These are phyloP conservation scores for Varanus salvator DNA, from an alignment of 2,113 vertebrate species.

Conservation along the genomic window DNA sequence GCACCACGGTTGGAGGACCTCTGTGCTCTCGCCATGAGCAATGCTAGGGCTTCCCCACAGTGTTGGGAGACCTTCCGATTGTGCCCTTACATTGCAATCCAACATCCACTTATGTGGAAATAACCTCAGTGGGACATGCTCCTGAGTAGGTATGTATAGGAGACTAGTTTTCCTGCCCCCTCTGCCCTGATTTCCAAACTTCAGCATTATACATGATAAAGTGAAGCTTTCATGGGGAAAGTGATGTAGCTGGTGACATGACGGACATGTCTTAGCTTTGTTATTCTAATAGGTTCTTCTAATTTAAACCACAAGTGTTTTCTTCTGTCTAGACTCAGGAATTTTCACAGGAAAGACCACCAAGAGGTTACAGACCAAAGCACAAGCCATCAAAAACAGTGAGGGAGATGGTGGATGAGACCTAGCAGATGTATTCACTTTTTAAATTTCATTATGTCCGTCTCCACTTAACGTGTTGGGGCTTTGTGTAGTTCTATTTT, in stretches of 20 bases:
- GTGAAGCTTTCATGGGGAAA: constrained; percentile 62
- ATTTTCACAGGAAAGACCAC: constrained; percentile 76
- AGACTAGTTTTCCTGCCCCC: constrained; percentile 22
- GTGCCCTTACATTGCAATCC: too few species aligned
- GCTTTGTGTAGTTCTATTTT: neutral
- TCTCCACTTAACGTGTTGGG: constrained; percentile 8
- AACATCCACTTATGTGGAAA: too few species aligned
- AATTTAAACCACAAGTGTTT: constrained; percentile 75
- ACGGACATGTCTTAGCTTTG: constrained; percentile 66
- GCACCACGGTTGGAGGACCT: too few species aligned
- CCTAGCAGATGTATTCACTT: constrained; percentile 53
- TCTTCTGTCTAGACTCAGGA: constrained; percentile 79
- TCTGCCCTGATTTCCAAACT: constrained; percentile 13
- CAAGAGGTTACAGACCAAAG: constrained; percentile 76
- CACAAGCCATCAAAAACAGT: constrained; percentile 53
- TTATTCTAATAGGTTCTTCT: constrained; percentile 62
- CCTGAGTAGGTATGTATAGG: too few species aligned
- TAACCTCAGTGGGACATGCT: too few species aligned
- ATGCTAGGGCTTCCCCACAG: too few species aligned
- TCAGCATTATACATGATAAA: constrained; percentile 60
- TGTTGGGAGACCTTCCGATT: too few species aligned
- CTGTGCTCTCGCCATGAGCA: too few species aligned
- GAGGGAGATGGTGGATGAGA: constrained; percentile 56
- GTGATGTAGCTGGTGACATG: constrained; percentile 72
- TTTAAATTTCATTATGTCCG: constrained; percentile 33